Conservation (phyloP, 1,140 invertebrate genomes). For the Drosophila dunni region DNA sequence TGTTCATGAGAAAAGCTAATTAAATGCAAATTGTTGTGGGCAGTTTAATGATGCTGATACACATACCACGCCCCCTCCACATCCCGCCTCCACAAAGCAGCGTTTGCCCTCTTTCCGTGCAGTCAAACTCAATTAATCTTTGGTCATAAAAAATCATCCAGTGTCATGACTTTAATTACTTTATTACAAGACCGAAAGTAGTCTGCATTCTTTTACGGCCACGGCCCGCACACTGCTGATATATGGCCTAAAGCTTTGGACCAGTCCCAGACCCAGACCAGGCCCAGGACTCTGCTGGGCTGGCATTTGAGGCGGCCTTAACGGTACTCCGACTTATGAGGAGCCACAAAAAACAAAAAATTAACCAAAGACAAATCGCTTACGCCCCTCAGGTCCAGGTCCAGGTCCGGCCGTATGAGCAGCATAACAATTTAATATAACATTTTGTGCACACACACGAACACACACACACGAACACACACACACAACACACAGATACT, state of each 20-base stretch:
- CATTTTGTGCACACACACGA: conserved; percentile 42
- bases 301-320: conserved; percentile 53
- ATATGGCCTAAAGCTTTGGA: conserved; percentile 17
- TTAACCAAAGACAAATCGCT: conserved; percentile 74
- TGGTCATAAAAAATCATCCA: conserved; percentile 67
- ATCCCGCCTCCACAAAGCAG: background rate
- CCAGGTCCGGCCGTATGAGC: conserved; percentile 11
- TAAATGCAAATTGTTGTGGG: conserved; percentile 60
- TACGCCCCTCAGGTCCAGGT: conserved; percentile 45
- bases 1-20: conserved; percentile 41
- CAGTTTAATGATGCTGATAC: conserved; percentile 9
- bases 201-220: conserved; percentile 29
- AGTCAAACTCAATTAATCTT: conserved; percentile 58
- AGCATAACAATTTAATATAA: conserved; percentile 71
- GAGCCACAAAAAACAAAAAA: conserved; percentile 35
- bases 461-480: conserved; percentile 8
- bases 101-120: background rate
- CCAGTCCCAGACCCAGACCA: background rate
- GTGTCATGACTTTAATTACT: conserved; percentile 79
- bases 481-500: background rate
- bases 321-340: conserved; percentile 66
- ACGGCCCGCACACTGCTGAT: conserved; percentile 27
- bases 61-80: background rate
- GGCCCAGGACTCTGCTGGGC: background rate
- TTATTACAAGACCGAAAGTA: conserved; percentile 57